Evolutionary conservation across 2,113 vertebrate species (phyloP), one percentile per base, ranked within the genome.

Genomic region (Bagarius yarrelli): DNA sequence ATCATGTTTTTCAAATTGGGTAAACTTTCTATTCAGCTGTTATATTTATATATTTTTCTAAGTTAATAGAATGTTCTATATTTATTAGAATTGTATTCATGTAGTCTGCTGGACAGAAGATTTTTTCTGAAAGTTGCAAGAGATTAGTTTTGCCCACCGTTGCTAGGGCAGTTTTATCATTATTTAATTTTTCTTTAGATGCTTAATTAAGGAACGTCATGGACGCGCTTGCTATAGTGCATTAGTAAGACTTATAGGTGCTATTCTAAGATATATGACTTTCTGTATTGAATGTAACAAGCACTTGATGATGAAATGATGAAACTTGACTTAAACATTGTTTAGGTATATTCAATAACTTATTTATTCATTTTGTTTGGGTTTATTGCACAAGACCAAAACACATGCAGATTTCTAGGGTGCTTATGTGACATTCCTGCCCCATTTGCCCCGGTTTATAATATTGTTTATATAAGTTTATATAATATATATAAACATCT

Each of bases 101-200:
- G 21, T 25, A 55, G 44, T 64, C 79, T 81, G 66, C 50, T 74
- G 79, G 74, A 50, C 83, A 81, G 73, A 79, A 57, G 15, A 69
- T 16, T 30, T 12, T 40, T 53, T 53, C 47, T 21, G 47, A 72
- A 69, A n/a, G 19, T 30, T 44, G 6, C 11, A 30, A 52, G 44
- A 79, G 2, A 34, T 3, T 59, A 56, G 36, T 2, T 84, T 53
- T 78, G 79, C 79, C 78, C 60, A 67, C 57, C 11, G 32, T 25
- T 27, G 16, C 36, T 44, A 18, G 32, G 4, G 9, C 6, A 27
- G 18, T n/a, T 61, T 12, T 69, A 60, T 61, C 79, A 19, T 9
- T 21, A 44, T 60, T 47, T n/a, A 27, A 27, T 66, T 36, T n/a
- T n/a, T 69, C 5, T 30, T 66, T 66, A 61, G 27, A 63, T 32